A percentile compares a stretch with the other conserved stretches of the same genome.
Evolutionary conservation across 1,140 invertebrate species (phyloP).

Genomic region (Hermetia illucens): DNA sequence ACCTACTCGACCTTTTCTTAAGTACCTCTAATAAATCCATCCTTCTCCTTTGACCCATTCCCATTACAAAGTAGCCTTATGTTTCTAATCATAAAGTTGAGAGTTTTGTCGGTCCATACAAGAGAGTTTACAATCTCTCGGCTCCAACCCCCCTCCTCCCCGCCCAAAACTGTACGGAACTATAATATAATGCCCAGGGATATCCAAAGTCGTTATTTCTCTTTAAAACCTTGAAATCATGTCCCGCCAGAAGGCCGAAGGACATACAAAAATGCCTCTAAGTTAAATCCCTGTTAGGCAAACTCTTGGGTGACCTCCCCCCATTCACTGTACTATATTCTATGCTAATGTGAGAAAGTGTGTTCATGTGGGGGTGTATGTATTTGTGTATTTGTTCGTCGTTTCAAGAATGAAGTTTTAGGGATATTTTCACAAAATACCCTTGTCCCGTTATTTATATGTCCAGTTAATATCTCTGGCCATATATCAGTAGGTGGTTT

Average conservation of each 20-base stretch:
- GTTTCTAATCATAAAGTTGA: not conserved
- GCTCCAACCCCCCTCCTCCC: too few species aligned
- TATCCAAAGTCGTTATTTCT: not conserved
- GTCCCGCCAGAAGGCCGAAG: too few species aligned
- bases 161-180: too few species aligned
- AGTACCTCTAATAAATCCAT: not conserved
- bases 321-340: not conserved
- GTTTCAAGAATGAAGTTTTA: too few species aligned
- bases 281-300: not conserved
- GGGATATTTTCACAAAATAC: not conserved
- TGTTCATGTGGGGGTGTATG: too few species aligned
- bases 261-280: not conserved
- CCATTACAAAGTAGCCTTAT: too few species aligned
- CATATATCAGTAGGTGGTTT: slow-evolving; percentile 1
- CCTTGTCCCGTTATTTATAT: not conserved
- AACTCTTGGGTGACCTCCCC: not conserved
- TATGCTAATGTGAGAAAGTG: too few species aligned
- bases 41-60: too few species aligned
- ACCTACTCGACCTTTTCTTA: not conserved
- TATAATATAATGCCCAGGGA: too few species aligned
- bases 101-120: too few species aligned
- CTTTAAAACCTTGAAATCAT: not conserved
- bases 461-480: slow-evolving; percentile 1
- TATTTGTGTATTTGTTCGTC: too few species aligned
- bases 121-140: not conserved